These are phyloP conservation scores for Ameiurus melas DNA, from an alignment of 2,113 vertebrate genomes.

Conservation along the genomic window DNA sequence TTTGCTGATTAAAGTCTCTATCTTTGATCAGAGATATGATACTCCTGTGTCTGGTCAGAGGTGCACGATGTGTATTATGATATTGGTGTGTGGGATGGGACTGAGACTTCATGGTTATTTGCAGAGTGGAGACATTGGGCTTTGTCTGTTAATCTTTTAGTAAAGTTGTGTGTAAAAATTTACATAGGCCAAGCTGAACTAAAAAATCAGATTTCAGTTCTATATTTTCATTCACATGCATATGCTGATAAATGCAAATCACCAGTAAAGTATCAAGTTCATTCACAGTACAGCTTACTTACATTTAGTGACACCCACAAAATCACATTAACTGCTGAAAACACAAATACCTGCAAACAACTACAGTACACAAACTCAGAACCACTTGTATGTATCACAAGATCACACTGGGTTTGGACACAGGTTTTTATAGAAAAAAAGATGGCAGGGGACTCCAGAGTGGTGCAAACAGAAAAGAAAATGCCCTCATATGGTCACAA, in stretches of 20 bases:
- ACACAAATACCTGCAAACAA: not conserved
- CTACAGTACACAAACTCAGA: not conserved
- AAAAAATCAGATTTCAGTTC: not conserved
- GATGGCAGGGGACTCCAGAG: not conserved
- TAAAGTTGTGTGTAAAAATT: not conserved
- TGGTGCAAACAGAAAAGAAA: not conserved
- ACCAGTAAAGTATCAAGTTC: not conserved
- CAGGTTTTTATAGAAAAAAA: not conserved
- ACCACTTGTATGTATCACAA: not conserved
- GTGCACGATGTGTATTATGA: not conserved
- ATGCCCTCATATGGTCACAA: too few species aligned
- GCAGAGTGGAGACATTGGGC: not conserved
- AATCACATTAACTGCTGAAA: not conserved
- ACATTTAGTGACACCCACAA: not conserved
- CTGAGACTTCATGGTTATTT: not conserved
- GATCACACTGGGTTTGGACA: not conserved
- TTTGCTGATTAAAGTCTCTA: not conserved
- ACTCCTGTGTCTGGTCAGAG: not conserved
- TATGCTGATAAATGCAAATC: not conserved
- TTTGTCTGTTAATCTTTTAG: not conserved
- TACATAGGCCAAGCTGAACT: not conserved
- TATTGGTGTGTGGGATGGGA: not conserved
- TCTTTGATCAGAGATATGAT: not conserved
- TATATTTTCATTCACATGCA: not conserved
- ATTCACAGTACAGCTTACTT: not conserved